Evolutionary conservation across 2,113 vertebrate species (phyloP).

Genomic region (Hirundichthys speculiger): DNA sequence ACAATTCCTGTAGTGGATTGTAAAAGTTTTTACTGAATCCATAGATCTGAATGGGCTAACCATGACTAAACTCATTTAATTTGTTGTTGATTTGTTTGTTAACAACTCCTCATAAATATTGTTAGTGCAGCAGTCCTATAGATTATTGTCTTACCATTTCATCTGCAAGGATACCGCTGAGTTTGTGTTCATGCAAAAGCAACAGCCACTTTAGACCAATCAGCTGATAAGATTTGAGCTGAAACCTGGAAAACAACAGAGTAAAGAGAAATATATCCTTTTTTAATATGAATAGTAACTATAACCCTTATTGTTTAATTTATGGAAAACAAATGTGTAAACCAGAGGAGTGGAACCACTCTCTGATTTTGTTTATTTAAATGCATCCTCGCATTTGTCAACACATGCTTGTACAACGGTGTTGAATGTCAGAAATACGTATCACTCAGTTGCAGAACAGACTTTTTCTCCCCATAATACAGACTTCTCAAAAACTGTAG

Average conservation of each 20-base stretch:
- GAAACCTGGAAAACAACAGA: slow-evolving; percentile 79
- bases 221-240: slow-evolving; percentile 94
- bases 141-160: slow-evolving; percentile 89
- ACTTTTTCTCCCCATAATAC: too few relatives aligned
- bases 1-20: too few relatives aligned
- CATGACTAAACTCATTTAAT: too few relatives aligned
- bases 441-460: too few relatives aligned
- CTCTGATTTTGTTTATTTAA: too few relatives aligned
- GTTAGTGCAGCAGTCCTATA: background rate
- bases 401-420: too few relatives aligned
- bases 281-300: background rate
- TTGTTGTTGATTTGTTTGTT: too few relatives aligned
- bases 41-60: too few relatives aligned
- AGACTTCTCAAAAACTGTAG: background rate
- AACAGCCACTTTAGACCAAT: slow-evolving; percentile 96
- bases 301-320: background rate
- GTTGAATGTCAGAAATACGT: too few relatives aligned
- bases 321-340: background rate
- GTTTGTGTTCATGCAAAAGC: slow-evolving; percentile 89
- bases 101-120: background rate
- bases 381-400: too few relatives aligned
- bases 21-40: too few relatives aligned
- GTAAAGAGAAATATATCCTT: background rate
- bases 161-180: slow-evolving; percentile 96
- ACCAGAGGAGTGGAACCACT: too few relatives aligned